Percentiles rank a stretch among this genome's conserved stretches.
Evolutionary conservation across 2,888 invertebrate genomes (phyloP).

Genomic region (Prenolepis imparis): DNA sequence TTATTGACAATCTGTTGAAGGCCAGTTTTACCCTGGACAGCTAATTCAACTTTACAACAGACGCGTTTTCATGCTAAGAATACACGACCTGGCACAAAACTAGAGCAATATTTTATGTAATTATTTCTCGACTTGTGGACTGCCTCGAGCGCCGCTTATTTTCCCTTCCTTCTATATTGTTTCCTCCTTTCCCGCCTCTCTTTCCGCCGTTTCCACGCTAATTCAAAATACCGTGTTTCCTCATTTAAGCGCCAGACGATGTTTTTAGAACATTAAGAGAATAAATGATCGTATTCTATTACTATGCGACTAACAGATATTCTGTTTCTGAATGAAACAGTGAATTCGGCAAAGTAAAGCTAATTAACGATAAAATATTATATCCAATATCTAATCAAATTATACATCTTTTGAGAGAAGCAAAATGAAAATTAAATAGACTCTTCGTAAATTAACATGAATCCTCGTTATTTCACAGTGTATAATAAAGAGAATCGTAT

Average conservation of each 20-base stretch:
- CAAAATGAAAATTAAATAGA: constrained; percentile 4
- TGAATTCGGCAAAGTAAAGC: neutral
- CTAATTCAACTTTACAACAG: neutral
- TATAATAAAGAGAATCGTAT: neutral
- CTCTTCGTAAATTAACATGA: neutral
- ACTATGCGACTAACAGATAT: neutral
- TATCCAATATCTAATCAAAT: neutral
- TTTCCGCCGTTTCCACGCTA: neutral
- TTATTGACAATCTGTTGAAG: neutral
- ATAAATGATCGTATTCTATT: constrained; percentile 29
- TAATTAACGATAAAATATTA: constrained; percentile 22
- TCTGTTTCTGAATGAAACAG: neutral
- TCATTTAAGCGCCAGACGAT: constrained; percentile 15
- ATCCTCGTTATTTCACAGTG: neutral
- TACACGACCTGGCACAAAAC: constrained; percentile 3
- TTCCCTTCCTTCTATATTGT: constrained; percentile 17
- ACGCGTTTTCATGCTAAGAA: neutral
- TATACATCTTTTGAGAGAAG: neutral
- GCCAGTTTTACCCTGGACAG: neutral
- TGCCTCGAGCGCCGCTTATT: constrained; percentile 5
- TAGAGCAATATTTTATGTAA: constrained; percentile 32
- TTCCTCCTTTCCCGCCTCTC: neutral
- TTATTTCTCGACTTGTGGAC: constrained; percentile 28
- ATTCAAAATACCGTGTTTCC: constrained; percentile 33
- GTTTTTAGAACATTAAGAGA: constrained; percentile 25